Evolutionary conservation across 2,888 invertebrate species (phyloP), one percentile per base, ranked within the genome.

Genomic region (Drosophila bunnanda): DNA sequence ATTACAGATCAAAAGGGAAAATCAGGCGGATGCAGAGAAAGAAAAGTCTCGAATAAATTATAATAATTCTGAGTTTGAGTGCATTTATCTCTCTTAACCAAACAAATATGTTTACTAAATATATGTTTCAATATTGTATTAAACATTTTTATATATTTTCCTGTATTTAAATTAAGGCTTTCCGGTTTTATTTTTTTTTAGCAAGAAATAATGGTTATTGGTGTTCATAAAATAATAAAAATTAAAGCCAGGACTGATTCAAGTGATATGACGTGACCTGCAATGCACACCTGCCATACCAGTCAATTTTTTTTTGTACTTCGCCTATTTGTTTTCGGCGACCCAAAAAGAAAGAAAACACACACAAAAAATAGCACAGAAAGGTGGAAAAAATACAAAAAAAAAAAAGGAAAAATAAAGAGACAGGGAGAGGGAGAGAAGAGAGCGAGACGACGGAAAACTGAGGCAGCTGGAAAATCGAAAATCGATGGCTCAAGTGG

Each of bases 401-500:
- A 48, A 15, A 44, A 44, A 28, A 17, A 25, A 13, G 15, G 2
- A 28, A 46, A n/a, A 30, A 48, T 8, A 30, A 7, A 25, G 28
- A 59, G 12, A 22, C n/a, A n/a, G n/a, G n/a, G 17, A 17, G 13
- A 69, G 48, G 20, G 20, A 4, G 13, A 17, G 4, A 69, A 25
- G 8, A 20, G n/a, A 30, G 25, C 20, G 17, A 59, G 22, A 10
- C 10, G 43, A 28, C 17, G 68, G 22, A 39, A 48, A 50, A 56
- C 48, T 28, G 46, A 67, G 67, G 56, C 61, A 56, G 60, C 66
- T 75, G 55, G 55, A 75, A 79, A 71, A 80, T 82, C 64, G 75
- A 77, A 82, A 80, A 80, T 80, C 83, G 78, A 80, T 82, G 71
- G 53, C 55, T 48, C 70, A 79, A 74, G 61, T 75, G 70, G 52